Evolutionary conservation across 2,797 vertebrate genomes (phyloP), one percentile per base, ranked within the genome.

Genomic region (Erpetoichthys calabaricus): DNA sequence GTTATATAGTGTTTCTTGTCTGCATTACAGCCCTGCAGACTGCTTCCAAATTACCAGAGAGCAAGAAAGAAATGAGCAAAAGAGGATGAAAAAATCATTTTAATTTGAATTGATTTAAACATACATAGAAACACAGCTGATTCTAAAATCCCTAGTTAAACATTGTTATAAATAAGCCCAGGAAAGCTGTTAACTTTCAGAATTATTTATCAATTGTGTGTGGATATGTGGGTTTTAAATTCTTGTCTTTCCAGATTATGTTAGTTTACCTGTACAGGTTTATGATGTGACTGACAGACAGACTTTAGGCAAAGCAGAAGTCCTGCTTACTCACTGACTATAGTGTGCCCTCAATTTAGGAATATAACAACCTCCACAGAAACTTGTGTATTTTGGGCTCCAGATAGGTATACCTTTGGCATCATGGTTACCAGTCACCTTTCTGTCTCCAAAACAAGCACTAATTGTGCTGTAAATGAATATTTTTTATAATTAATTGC

Each of bases 141-240:
- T 8, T 54, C 53, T 7, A 41, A 54, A 54, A 41, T 54, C 53
- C 51, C 53, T 8, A 44, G 53, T 54, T 54, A 54, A 54, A 8
- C 41, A 54, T 54, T 44, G 53, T 43, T 44, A 42, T 54, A 43
- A 42, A 43, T 41, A n/a, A 54, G 5, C 53, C 44, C 8, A 7
- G 44, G 53, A 54, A 42, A 50, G 75, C 76, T 74, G 73, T 86
- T 86, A 81, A 80, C 84, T 86, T 87, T 87, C 74, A 75, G 82
- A 87, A 87, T 87, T 86, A 86, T 86, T 87, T 85, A 87, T 84
- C 82, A 84, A 81, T 76, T 79, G 74, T 70, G 73, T 79, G 74
- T 70, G 73, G 75, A 73, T 82, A 83, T 82, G 83, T 77, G 80
- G 79, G 72, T 79, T 78, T 75, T 82, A 86, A 84, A 77, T 83